Evolutionary conservation across 2,113 vertebrate genomes (phyloP).

Genomic region (Otus sunia): DNA sequence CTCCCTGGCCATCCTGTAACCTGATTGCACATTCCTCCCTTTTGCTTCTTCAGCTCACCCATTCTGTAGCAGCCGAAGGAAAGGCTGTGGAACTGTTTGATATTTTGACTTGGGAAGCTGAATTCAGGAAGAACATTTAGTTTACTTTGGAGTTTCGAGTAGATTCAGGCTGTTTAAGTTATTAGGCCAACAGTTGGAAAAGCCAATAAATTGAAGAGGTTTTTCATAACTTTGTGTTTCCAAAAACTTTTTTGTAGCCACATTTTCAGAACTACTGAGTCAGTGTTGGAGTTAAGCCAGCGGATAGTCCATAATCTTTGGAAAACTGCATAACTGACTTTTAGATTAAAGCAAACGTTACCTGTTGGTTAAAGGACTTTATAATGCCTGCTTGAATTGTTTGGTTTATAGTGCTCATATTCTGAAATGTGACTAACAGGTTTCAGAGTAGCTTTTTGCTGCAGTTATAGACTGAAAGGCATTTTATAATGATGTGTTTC

Average conservation of each 20-base stretch:
- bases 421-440: neutral
- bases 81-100: neutral
- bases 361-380: neutral
- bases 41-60: neutral
- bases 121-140: neutral
- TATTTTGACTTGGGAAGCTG: neutral
- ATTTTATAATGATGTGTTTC: neutral
- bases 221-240: neutral
- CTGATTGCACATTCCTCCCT: neutral
- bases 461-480: neutral
- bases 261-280: neutral
- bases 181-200: neutral
- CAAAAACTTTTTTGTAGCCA: neutral
- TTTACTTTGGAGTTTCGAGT: neutral
- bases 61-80: neutral
- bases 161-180: neutral
- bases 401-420: neutral
- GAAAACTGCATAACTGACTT: neutral
- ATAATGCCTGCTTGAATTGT: neutral
- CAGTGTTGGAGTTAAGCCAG: neutral
- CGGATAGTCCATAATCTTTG: neutral
- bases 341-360: neutral
- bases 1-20: neutral
- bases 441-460: neutral
- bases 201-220: neutral